Percentiles rank a stretch among this genome's conserved stretches.
These are phyloP conservation scores for Trichogramma dendrolimi DNA, from an alignment of 2,888 invertebrate genomes.

Conservation along the genomic window DNA sequence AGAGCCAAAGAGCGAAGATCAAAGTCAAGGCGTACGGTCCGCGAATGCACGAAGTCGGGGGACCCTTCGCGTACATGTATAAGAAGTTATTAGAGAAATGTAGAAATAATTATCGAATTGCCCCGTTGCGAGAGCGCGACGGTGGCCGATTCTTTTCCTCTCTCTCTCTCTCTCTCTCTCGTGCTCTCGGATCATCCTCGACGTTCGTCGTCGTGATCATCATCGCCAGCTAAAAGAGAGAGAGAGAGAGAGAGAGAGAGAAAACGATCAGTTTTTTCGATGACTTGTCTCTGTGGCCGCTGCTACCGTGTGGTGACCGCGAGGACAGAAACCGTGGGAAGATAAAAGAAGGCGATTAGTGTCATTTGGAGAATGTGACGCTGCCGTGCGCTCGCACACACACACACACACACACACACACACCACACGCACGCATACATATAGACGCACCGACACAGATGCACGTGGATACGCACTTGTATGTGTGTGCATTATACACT, in stretches of 20 bases:
- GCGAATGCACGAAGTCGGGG: background rate
- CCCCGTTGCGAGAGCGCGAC: slow-evolving; percentile 26
- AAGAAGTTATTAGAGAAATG: slow-evolving; percentile 47
- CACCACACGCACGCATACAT: background rate
- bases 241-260: slow-evolving; percentile 16
- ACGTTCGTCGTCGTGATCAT: too few species aligned
- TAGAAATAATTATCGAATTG: slow-evolving; percentile 50
- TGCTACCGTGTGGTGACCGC: slow-evolving; percentile 11
- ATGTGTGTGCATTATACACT: too few species aligned
- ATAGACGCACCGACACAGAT: too few species aligned
- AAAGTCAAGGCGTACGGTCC: slow-evolving; percentile 15
- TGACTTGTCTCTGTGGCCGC: too few species aligned
- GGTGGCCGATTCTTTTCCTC: slow-evolving; percentile 30
- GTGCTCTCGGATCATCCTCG: background rate
- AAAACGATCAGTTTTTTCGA: background rate
- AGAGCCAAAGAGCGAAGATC: slow-evolving; percentile 25
- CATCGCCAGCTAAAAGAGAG: background rate
- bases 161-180: slow-evolving; percentile 3
- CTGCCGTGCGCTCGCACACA: slow-evolving; percentile 2
- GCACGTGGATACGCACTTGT: too few species aligned
- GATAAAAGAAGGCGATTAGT: slow-evolving; percentile 52
- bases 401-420: slow-evolving; percentile 17
- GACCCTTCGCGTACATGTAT: slow-evolving; percentile 6
- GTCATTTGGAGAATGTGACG: slow-evolving; percentile 49
- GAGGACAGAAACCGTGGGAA: slow-evolving; percentile 47